These are phyloP conservation scores for Thaumatotibia leucotreta DNA, from an alignment of 1,140 invertebrate genomes.

Conservation along the genomic window DNA sequence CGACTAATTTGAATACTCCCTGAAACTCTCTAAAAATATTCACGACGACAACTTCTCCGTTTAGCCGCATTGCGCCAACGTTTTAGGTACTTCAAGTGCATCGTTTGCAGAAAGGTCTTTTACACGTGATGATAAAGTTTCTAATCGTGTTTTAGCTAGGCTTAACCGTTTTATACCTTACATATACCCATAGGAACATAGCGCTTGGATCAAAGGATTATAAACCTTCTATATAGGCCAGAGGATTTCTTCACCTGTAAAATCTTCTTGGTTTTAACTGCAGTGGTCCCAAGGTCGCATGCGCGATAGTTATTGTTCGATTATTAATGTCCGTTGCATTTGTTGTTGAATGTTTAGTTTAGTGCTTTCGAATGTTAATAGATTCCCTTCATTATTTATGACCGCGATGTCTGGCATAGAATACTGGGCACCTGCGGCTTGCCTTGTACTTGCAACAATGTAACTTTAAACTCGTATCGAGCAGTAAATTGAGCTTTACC, in stretches of 20 bases:
- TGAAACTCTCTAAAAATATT: not conserved
- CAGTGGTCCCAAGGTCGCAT: not conserved
- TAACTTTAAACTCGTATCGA: not conserved
- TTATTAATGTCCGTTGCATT: slow-evolving; percentile 13
- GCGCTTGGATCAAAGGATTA: not conserved
- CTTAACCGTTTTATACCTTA: not conserved
- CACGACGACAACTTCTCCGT: not conserved
- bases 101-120: not conserved
- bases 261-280: not conserved
- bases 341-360: not conserved
- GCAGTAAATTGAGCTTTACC: not conserved
- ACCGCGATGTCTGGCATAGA: not conserved
- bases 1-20: not conserved
- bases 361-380: slow-evolving; percentile 12
- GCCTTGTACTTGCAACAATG: slow-evolving; percentile 1
- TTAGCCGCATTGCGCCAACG: slow-evolving; percentile 4
- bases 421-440: slow-evolving; percentile 5
- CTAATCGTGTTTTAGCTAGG: not conserved
- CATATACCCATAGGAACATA: not conserved
- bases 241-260: not conserved
- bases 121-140: not conserved
- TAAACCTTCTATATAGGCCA: not conserved
- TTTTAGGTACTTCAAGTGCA: not conserved
- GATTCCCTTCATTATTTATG: slow-evolving; percentile 7
- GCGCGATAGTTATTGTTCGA: slow-evolving; percentile 2